Evolutionary conservation across 2,888 invertebrate genomes (phyloP), one percentile per base, ranked within the genome.

Genomic region (Sipha maydis): DNA sequence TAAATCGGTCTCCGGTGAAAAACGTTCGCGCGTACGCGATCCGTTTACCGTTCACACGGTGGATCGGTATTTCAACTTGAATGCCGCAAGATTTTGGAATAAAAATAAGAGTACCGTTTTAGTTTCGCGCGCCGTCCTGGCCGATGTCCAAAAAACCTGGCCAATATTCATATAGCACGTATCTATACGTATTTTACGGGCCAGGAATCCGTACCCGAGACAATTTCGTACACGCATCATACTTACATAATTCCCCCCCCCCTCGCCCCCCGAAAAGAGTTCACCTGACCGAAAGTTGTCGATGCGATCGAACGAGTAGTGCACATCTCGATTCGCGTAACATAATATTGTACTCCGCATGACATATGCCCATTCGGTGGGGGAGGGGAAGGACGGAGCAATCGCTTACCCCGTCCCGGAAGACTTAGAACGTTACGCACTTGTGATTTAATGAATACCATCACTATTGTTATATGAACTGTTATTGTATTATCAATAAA

Each of bases 31-130:
- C 67, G 67, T 4, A n/a, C 25, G n/a, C 67, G 67, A 67, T 21
- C 8, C 67, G 67, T 67, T 9, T n/a, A n/a, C 8, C 21, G 8
- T 67, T n/a, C 9, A 1, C 3, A 69, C 4, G 25, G 48, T 4
- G 69, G 41, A 77, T 77, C 76, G 76, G 41, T 77, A 85, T 77
- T 67, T 69, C 77, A 77, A 84, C 61, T 61, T 48, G 48, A 79
- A n/a, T 73, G 79, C 79, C 79, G 48, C 25, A 9, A 77, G 67
- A 85, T 77, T 85, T 85, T 67, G 85, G 85, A 85, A 85, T 85
- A 85, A 85, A 85, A 85, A 85, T 69, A 77, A 77, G 67, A 86
- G 54, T 79, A 86, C 79, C 79, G 69, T 86, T 86, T 86, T 86
- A 71, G 78, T 86, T 79, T 86, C 38, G 85, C 69, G 79, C 69